A percentile compares a stretch with the other conserved stretches of the same genome.
These are phyloP conservation scores for Lasioglossum lativentre DNA, from an alignment of 2,888 invertebrate genomes.

Conservation along the genomic window DNA sequence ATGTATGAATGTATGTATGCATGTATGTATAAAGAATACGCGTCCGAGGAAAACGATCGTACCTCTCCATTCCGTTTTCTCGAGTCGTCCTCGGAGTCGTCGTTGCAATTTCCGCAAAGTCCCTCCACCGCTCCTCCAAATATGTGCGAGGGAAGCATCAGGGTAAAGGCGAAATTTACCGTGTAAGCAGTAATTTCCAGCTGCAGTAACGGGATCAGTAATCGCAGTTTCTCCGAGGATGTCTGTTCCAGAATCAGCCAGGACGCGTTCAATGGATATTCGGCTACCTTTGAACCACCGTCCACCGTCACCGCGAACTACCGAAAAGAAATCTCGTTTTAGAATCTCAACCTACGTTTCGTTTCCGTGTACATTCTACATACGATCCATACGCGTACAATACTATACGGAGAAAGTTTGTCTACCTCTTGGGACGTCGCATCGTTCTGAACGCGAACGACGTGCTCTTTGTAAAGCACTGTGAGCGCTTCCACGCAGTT, in stretches of 20 bases:
- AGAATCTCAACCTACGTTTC: too few relatives aligned
- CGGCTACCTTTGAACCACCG: constrained; percentile 81
- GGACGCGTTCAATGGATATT: constrained; percentile 86
- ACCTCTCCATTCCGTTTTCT: constrained; percentile 85
- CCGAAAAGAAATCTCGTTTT: constrained; percentile 33
- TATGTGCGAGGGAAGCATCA: constrained; percentile 90
- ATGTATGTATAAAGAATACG: too few relatives aligned
- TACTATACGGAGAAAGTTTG: background rate
- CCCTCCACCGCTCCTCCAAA: constrained; percentile 91
- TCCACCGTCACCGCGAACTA: constrained; percentile 86
- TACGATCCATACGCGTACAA: background rate
- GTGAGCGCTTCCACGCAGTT: constrained; percentile 90
- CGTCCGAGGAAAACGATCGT: background rate
- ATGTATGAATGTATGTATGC: too few relatives aligned
- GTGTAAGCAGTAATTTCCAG: constrained; percentile 87
- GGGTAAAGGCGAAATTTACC: constrained; percentile 81
- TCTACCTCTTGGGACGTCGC: constrained; percentile 55
- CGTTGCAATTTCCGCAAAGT: constrained; percentile 92
- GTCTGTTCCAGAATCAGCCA: constrained; percentile 88
- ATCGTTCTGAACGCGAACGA: constrained; percentile 83
- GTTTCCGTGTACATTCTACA: background rate
- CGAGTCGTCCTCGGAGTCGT: constrained; percentile 87
- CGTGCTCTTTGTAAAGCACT: constrained; percentile 88
- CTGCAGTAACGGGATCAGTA: constrained; percentile 89
- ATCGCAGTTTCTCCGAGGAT: constrained; percentile 87